phyloP scores from a whole-genome alignment of 2,797 vertebrate genomes.

The Schizopygopsis malacanthus region DNA sequence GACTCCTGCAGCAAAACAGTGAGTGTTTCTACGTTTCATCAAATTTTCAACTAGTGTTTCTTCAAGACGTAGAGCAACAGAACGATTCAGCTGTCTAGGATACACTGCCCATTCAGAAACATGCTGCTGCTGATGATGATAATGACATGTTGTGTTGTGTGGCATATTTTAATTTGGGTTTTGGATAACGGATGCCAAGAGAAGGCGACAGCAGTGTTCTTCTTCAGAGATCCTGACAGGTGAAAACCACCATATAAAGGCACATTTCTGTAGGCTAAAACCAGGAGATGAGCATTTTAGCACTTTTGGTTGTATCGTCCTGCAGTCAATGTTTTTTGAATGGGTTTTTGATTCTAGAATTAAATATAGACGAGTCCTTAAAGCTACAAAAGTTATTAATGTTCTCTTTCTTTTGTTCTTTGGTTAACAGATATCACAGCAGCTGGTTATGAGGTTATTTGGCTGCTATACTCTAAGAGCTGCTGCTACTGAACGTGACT shows the following conservation, averaged over 20 bases:
- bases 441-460: too few species aligned
- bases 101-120: not conserved
- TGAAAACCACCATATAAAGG: not conserved
- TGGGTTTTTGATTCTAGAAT: not conserved
- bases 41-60: not conserved
- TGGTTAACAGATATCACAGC: too few species aligned
- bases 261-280: not conserved
- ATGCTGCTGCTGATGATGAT: not conserved
- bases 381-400: too few species aligned
- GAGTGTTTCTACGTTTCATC: not conserved
- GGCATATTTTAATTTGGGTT: not conserved
- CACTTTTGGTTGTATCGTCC: not conserved
- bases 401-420: too few species aligned
- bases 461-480: too few species aligned
- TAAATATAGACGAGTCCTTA: too few species aligned
- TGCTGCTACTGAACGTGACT: too few species aligned
- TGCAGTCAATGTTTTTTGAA: not conserved
- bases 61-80: not conserved
- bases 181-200: not conserved
- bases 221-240: not conserved
- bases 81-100: not conserved
- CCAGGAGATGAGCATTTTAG: not conserved
- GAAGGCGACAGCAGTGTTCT: not conserved
- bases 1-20: not conserved
- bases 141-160: not conserved